Evolutionary conservation across 2,888 invertebrate species (phyloP).

Genomic region (Rhagophthalmus giganteus): DNA sequence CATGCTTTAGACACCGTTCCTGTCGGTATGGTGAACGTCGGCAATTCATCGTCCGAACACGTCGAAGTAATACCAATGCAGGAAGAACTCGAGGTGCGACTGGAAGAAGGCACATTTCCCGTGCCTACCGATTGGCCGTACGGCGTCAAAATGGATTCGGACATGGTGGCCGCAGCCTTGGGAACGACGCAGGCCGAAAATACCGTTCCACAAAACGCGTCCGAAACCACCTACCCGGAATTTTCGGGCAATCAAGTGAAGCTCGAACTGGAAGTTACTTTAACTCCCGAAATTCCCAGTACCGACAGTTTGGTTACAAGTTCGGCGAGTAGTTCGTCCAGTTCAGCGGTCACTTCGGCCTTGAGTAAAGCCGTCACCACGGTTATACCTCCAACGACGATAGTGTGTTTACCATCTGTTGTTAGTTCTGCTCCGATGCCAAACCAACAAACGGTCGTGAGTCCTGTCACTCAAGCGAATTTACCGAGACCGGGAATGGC

Average conservation of each 20-base stretch:
- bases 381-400: constrained; percentile 60
- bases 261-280: constrained; percentile 62
- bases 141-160: constrained; percentile 55
- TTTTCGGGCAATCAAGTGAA: constrained; percentile 56
- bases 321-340: constrained; percentile 54
- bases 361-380: constrained; percentile 52
- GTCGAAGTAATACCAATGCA: constrained; percentile 60
- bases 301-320: constrained; percentile 59
- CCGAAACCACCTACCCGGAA: constrained; percentile 40
- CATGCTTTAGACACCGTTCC: constrained; percentile 51
- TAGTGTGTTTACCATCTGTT: constrained; percentile 57
- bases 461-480: constrained; percentile 30
- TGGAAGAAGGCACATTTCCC: constrained; percentile 58
- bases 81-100: constrained; percentile 63
- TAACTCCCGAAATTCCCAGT: constrained; percentile 64
- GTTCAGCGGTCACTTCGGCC: constrained; percentile 44
- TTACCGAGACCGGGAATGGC: constrained; percentile 46
- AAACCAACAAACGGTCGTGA: constrained; percentile 41
- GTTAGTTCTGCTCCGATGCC: constrained; percentile 47
- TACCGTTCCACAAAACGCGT: constrained; percentile 20
- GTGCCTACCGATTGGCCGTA: constrained; percentile 56
- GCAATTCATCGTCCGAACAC: constrained; percentile 46
- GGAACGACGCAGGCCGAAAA: constrained; percentile 50
- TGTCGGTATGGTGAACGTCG: constrained; percentile 45
- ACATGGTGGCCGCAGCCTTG: constrained; percentile 59